These are phyloP conservation scores for Drosophila insularis DNA, from an alignment of 1,140 invertebrate species.

Conservation along the genomic window DNA sequence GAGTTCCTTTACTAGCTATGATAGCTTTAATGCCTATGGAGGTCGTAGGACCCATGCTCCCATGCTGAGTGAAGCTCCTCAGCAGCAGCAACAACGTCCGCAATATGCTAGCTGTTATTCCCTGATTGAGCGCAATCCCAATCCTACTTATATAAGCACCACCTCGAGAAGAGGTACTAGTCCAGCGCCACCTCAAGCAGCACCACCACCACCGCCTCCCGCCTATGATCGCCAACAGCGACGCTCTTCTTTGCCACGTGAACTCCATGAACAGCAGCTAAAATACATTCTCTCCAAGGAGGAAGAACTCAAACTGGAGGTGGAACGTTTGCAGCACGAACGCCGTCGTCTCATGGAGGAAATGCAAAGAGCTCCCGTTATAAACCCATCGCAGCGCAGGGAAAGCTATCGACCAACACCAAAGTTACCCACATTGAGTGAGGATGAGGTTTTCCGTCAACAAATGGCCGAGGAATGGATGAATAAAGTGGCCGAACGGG, in stretches of 20 bases:
- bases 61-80: slow-evolving; percentile 63
- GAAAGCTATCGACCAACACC: slow-evolving; percentile 61
- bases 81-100: slow-evolving; percentile 59
- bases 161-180: slow-evolving; percentile 83
- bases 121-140: slow-evolving; percentile 83
- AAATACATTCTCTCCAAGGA: slow-evolving; percentile 87
- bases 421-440: slow-evolving; percentile 82
- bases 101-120: slow-evolving; percentile 80
- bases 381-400: slow-evolving; percentile 51
- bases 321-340: slow-evolving; percentile 85
- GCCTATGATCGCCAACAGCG: slow-evolving; percentile 79
- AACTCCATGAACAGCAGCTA: slow-evolving; percentile 87
- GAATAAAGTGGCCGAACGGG: slow-evolving; percentile 89
- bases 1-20: slow-evolving; percentile 53
- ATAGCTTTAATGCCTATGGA: slow-evolving; percentile 66
- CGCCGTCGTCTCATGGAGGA: slow-evolving; percentile 82
- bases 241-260: slow-evolving; percentile 86
- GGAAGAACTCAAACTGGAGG: slow-evolving; percentile 86
- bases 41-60: slow-evolving; percentile 63
- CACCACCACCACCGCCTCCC: slow-evolving; percentile 79
- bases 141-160: slow-evolving; percentile 83
- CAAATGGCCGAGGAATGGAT: slow-evolving; percentile 93
- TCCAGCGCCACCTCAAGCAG: slow-evolving; percentile 83
- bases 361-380: slow-evolving; percentile 69
- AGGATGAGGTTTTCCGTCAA: slow-evolving; percentile 87